Evolutionary conservation across 2,888 invertebrate genomes (phyloP).

Genomic region (Electrophaes corylata): DNA sequence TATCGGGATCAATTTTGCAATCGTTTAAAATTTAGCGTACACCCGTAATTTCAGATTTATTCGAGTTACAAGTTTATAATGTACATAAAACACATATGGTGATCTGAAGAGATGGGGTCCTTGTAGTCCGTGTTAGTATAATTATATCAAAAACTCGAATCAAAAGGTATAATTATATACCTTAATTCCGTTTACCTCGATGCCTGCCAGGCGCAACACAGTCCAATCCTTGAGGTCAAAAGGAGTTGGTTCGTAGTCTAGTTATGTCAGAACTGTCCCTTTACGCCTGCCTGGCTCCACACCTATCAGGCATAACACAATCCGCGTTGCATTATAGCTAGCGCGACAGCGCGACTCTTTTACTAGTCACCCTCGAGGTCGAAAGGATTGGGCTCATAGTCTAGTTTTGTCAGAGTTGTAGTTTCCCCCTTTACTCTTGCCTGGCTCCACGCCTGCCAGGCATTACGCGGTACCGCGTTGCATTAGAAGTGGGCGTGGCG

Average conservation of each 20-base stretch:
- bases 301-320: neutral
- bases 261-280: neutral
- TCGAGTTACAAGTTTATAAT: too few relatives aligned
- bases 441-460: slow-evolving; percentile 5
- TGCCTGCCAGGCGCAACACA: slow-evolving; percentile 62
- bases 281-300: neutral
- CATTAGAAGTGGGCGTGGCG: slow-evolving; percentile 37
- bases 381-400: slow-evolving; percentile 73
- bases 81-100: too few relatives aligned
- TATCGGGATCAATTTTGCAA: too few relatives aligned
- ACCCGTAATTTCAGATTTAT: too few relatives aligned
- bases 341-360: slow-evolving; percentile 83
- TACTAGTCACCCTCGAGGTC: slow-evolving; percentile 88
- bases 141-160: too few relatives aligned
- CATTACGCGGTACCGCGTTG: too few relatives aligned
- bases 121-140: too few relatives aligned
- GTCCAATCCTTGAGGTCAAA: slow-evolving; percentile 88
- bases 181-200: too few relatives aligned
- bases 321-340: slow-evolving; percentile 58
- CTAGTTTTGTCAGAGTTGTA: neutral
- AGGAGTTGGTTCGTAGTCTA: slow-evolving; percentile 86
- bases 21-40: too few relatives aligned
- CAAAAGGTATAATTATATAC: too few relatives aligned
- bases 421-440: neutral
- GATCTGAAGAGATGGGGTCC: too few relatives aligned